Conservation (phyloP, 2,113 vertebrate species). For the Natator depressus region DNA sequence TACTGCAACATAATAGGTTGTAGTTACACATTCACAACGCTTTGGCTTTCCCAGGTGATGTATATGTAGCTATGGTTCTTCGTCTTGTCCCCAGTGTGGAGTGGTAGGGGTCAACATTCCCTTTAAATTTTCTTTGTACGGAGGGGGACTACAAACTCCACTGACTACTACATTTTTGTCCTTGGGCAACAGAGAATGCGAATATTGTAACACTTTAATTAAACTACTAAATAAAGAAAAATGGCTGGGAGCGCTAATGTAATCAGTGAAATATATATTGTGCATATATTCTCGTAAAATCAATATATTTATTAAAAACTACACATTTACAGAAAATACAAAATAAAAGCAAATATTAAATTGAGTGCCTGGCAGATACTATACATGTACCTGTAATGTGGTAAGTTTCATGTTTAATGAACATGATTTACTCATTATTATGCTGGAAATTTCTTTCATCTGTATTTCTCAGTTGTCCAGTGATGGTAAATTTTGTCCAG, state of each 20-base stretch:
- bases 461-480: neutral
- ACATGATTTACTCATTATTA: neutral
- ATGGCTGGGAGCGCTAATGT: neutral
- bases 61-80: too few relatives aligned
- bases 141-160: too few relatives aligned
- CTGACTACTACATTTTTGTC: too few relatives aligned
- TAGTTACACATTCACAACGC: too few relatives aligned
- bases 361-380: neutral
- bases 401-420: neutral
- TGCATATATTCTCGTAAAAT: neutral
- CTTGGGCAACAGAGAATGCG: too few relatives aligned
- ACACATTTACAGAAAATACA: neutral
- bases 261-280: neutral
- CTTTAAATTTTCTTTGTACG: too few relatives aligned
- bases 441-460: neutral
- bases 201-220: neutral
- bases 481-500: neutral
- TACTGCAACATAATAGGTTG: too few relatives aligned
- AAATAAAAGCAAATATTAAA: neutral
- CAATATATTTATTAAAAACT: neutral
- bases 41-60: too few relatives aligned
- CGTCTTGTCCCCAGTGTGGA: too few relatives aligned
- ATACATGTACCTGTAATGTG: neutral
- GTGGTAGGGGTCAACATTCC: too few relatives aligned
- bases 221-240: neutral